A percentile compares a stretch with the other conserved stretches of the same genome.
phyloP scores from a whole-genome alignment of 2,888 invertebrate genomes.

The Micropterix aruncella region DNA sequence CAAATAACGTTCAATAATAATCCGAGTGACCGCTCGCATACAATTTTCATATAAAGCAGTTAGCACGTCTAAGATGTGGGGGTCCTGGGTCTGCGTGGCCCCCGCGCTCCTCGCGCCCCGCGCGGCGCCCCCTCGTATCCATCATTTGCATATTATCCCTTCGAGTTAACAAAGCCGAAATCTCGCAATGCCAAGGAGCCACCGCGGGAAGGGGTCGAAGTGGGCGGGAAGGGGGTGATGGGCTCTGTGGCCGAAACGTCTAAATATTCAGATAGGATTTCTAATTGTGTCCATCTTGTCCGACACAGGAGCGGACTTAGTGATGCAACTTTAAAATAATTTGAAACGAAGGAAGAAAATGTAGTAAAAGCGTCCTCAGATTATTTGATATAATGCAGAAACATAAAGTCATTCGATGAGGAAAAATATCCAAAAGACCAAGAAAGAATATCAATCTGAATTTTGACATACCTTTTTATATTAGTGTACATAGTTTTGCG shows the following conservation, averaged over 20 bases:
- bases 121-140: background rate
- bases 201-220: too few relatives aligned
- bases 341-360: background rate
- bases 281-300: background rate
- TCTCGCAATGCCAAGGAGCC: background rate
- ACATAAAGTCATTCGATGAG: too few relatives aligned
- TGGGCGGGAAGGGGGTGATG: background rate
- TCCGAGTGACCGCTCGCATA: background rate
- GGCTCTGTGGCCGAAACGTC: background rate
- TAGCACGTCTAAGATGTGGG: background rate
- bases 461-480: too few relatives aligned
- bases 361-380: background rate
- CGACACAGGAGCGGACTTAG: background rate
- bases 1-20: background rate
- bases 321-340: background rate
- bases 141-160: background rate
- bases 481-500: too few relatives aligned
- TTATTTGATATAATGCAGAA: background rate
- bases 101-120: background rate
- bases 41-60: background rate
- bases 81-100: too few relatives aligned
- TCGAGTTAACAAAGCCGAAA: background rate
- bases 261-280: background rate
- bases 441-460: too few relatives aligned
- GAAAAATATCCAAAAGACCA: too few relatives aligned